Evolutionary conservation across 2,113 vertebrate species (phyloP).

Genomic region (Colaptes auratus): DNA sequence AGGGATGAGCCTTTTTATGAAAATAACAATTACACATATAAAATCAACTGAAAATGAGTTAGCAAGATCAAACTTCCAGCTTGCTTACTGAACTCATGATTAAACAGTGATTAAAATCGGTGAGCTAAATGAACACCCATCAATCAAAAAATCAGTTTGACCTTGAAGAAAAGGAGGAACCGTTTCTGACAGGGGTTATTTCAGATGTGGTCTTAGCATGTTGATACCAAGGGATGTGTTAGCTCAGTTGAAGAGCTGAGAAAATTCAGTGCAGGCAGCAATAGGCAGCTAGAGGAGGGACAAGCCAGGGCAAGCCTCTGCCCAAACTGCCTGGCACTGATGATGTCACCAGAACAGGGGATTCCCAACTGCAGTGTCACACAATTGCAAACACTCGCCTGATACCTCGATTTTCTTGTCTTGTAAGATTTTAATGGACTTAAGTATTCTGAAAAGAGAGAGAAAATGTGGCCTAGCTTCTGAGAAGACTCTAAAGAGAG

Average conservation of each 20-base stretch:
- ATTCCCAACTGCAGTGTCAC: not conserved
- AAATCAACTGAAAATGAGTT: conserved; percentile 28
- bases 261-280: not conserved
- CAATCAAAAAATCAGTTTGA: not conserved
- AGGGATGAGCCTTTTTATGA: conserved; percentile 31
- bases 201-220: not conserved
- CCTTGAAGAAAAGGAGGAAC: not conserved
- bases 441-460: not conserved
- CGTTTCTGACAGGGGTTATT: not conserved
- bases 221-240: not conserved
- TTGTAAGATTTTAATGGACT: not conserved
- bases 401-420: not conserved
- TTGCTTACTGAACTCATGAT: not conserved
- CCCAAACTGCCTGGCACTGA: not conserved
- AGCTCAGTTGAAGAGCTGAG: not conserved
- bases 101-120: not conserved
- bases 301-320: not conserved
- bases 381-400: not conserved
- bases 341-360: not conserved
- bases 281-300: not conserved
- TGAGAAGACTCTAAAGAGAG: not conserved
- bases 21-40: not conserved
- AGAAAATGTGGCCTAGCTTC: not conserved
- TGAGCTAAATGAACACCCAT: not conserved
- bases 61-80: not conserved